These are phyloP conservation scores for Stenoptilia bipunctidactyla DNA, from an alignment of 2,888 invertebrate genomes.

Conservation along the genomic window DNA sequence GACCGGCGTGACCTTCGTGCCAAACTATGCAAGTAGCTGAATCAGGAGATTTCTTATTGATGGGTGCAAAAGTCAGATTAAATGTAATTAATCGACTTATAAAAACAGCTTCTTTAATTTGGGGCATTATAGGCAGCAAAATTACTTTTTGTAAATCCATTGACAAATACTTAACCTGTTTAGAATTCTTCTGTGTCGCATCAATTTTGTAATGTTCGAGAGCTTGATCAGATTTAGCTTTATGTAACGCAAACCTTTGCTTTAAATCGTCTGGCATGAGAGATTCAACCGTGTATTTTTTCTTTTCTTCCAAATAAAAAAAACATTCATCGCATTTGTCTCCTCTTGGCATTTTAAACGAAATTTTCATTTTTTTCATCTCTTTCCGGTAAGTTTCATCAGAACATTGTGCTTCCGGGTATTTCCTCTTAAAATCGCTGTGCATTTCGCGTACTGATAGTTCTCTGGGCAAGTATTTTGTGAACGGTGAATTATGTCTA, in stretches of 20 bases:
- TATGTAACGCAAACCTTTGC: constrained; percentile 7
- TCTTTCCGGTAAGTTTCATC: constrained; percentile 11
- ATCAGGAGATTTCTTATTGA: constrained; percentile 10
- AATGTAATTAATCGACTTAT: constrained; percentile 11
- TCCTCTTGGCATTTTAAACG: constrained; percentile 2
- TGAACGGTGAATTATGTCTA: constrained; percentile 10
- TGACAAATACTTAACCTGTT: constrained; percentile 10
- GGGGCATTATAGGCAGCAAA: constrained; percentile 10
- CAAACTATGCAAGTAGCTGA: constrained; percentile 10
- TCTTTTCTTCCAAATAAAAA: constrained; percentile 4
- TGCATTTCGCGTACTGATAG: constrained; percentile 9
- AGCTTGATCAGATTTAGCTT: constrained; percentile 9
- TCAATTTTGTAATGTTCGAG: constrained; percentile 12
- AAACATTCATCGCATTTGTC: constrained; percentile 6
- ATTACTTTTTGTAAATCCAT: constrained; percentile 13
- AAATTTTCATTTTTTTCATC: constrained; percentile 11
- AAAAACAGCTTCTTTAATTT: constrained; percentile 14
- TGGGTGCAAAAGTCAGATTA: constrained; percentile 14
- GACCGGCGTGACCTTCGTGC: constrained; percentile 12
- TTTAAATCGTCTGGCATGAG: constrained; percentile 4
- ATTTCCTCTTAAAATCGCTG: constrained; percentile 8
- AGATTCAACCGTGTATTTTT: constrained; percentile 5
- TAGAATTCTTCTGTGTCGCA: constrained; percentile 10
- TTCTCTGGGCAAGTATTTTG: constrained; percentile 10
- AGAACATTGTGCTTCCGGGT: constrained; percentile 8